Base-by-base conservation (phyloP, 2,797 vertebrate species). In the Enteromius treurensis region DNA sequence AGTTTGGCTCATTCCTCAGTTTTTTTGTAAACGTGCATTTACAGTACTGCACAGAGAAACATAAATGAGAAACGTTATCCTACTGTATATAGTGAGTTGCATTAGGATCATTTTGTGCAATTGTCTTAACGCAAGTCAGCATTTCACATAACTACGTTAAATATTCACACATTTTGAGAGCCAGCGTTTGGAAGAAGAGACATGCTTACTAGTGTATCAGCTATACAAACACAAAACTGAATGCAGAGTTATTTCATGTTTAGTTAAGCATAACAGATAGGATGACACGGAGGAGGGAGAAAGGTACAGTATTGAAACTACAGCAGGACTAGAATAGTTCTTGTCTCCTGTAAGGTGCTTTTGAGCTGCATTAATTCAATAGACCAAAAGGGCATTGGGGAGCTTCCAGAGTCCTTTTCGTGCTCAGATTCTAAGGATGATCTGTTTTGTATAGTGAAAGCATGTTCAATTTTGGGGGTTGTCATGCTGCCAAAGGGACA, bases 171-270 rank as follows among this genome's bases (percentile, higher is more conserved):
- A 23, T 69, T 10, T 29, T 3, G 7, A 40, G 40, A 7, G 11
- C 51, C 26, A 68, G 55, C 75, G 69, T 78, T 83, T 64, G 23
- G 58, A 53, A 67, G 17, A 79, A 51, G 60, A 49, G 9, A 62
- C 4, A 8, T 34, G 32, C 55, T 42, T 70, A 53, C 55, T 42
- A 53, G 78, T 23, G 37, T 42, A 49, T 73, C 79, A 23, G 79
- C 67, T 73, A 62, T 60, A 34, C 55, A 80, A 71, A 71, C 68
- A 60, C 32, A 80, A 34, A 53, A 42, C 9, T 77, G 64, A 37
- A n/a, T 77, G 51, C 42, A 85, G 40, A 70, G 64, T 58, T 55
- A 55, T 69, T 53, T 68, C 19, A 79, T 80, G 78, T 78, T 74
- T 62, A 64, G 32, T 37, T 37, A 53, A 45, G 69, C 45, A 76